Evolutionary conservation across 2,888 invertebrate species (phyloP).

Genomic region (Biston stratarius): DNA sequence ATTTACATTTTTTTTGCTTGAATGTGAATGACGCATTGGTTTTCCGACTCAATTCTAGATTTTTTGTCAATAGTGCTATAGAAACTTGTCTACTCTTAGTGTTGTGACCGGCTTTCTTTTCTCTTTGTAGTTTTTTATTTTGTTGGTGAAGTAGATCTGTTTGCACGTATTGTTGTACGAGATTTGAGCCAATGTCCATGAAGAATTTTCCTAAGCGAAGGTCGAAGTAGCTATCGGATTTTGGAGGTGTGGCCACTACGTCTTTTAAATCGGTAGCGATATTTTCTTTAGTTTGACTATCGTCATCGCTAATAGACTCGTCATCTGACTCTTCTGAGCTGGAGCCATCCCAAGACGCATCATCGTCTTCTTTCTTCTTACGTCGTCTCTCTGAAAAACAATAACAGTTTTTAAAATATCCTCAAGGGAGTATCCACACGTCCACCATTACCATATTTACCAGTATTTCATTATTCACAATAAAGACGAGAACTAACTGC

Average conservation of each 20-base stretch:
- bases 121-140: constrained; percentile 92
- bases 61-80: constrained; percentile 93
- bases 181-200: constrained; percentile 95
- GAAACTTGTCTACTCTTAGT: constrained; percentile 91
- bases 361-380: constrained; percentile 80
- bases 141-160: constrained; percentile 95
- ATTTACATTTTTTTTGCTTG: constrained; percentile 93
- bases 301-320: constrained; percentile 70
- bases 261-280: constrained; percentile 86
- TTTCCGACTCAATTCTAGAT: constrained; percentile 94
- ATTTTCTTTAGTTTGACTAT: constrained; percentile 64
- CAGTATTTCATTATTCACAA: no score
- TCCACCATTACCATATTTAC: no score
- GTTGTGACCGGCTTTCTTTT: constrained; percentile 86
- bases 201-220: constrained; percentile 96
- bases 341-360: constrained; percentile 86
- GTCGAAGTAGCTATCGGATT: constrained; percentile 92
- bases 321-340: constrained; percentile 83
- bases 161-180: constrained; percentile 97
- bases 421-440: background rate
- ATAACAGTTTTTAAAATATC: background rate
- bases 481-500: no score
- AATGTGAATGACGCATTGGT: constrained; percentile 93
- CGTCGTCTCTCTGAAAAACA: constrained; percentile 58
- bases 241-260: constrained; percentile 66